Percentiles rank a stretch among this genome's conserved stretches.
Conservation (phyloP, 1,140 invertebrate genomes). For the Anthonomus grandis region DNA sequence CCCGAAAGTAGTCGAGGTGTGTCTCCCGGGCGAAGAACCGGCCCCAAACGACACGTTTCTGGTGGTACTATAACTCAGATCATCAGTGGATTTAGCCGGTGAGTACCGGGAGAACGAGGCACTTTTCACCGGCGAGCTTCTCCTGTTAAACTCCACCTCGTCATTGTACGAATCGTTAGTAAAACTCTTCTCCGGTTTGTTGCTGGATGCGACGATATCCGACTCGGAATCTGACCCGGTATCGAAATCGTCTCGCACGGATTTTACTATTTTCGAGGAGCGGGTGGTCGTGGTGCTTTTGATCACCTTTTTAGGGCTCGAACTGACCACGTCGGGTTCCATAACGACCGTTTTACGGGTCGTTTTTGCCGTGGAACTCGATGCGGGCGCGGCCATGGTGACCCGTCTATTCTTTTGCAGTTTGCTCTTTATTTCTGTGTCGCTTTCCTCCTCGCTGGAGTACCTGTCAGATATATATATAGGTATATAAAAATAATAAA, state of each 20-base stretch:
- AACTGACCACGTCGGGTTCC: slow-evolving; percentile 24
- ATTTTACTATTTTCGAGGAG: slow-evolving; percentile 49
- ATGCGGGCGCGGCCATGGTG: slow-evolving; percentile 49
- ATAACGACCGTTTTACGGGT: slow-evolving; percentile 7
- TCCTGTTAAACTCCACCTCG: slow-evolving; percentile 18
- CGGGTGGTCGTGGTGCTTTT: slow-evolving; percentile 33
- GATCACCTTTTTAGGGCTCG: slow-evolving; percentile 24
- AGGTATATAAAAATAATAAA: too few relatives aligned
- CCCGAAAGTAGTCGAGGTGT: slow-evolving; percentile 26
- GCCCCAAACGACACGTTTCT: slow-evolving; percentile 54
- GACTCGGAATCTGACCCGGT: slow-evolving; percentile 55
- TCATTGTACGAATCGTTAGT: slow-evolving; percentile 14
- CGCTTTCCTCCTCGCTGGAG: slow-evolving; percentile 59
- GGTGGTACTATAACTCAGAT: slow-evolving; percentile 56
- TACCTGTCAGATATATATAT: slow-evolving; percentile 57
- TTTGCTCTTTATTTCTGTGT: slow-evolving; percentile 41
- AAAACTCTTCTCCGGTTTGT: slow-evolving; percentile 8
- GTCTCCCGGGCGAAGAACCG: slow-evolving; percentile 33
- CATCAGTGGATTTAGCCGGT: slow-evolving; percentile 50
- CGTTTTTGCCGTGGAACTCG: slow-evolving; percentile 48
- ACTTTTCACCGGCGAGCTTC: slow-evolving; percentile 12
- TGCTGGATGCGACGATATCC: slow-evolving; percentile 38
- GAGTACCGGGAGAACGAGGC: slow-evolving; percentile 42
- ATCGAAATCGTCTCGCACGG: slow-evolving; percentile 49
- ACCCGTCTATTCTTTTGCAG: slow-evolving; percentile 51